Base-by-base conservation (phyloP, 2,113 vertebrate genomes). In the Dicentrarchus labrax region DNA sequence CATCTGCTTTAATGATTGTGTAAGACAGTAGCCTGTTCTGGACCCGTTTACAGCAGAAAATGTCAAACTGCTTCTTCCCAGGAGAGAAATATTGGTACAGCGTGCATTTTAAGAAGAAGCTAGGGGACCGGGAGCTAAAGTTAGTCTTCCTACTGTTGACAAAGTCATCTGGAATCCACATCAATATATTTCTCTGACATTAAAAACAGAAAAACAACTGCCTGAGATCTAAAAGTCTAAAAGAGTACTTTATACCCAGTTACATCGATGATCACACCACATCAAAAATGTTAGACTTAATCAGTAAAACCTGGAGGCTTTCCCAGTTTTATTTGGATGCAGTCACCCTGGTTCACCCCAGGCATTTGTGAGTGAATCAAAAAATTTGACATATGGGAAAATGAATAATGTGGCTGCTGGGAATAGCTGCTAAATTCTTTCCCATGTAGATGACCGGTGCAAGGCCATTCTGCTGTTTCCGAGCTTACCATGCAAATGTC, bases 401-500 rank as follows among this genome's bases (percentile, higher is more conserved):
- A 88, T 60, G 6, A 86, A 61, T 67, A 47, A 57, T n/a, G 10
- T 36, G 62, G 12, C 80, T 79, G 9, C 81, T 89, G 88, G 86
- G 86, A 93, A 91, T 75, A 65, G 84, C 74, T 41, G 8, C 65
- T 38, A 67, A 88, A 88, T 92, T 89, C 81, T 92, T 92, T 94
- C 89, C 93, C 91, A 92, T 76, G 82, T 78, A 68, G 76, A 86
- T 30, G 45, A 38, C 19, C 2, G 0, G 48, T 4, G 2, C 6
- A 5, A 67, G 68, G 39, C 57, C 39, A n/a, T 72, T 78, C 69
- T 56, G 66, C 67, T 60, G 51, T 22, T 69, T 82, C 15, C 24
- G 57, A 66, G 66, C 15, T 8, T 1, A 16, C 13, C 57, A 17
- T 45, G 16, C 60, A 70, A 12, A 79, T 56, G 69, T 53, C 17